phyloP scores from a whole-genome alignment of 2,113 vertebrate species.

The Takifugu flavidus region DNA sequence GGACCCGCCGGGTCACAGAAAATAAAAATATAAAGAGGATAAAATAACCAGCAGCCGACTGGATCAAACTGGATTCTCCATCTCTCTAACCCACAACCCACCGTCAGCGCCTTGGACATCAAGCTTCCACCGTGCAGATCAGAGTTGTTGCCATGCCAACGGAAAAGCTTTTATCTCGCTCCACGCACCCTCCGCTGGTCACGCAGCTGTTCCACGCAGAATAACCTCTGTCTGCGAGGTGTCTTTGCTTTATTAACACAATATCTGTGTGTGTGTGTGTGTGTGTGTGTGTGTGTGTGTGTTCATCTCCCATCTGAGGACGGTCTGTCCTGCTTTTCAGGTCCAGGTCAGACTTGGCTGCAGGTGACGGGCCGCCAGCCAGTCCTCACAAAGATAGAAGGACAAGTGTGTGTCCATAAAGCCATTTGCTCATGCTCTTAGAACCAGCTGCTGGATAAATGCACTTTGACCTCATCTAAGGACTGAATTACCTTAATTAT shows the following conservation, averaged over 20 bases:
- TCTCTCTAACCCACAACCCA: slow-evolving; percentile 32
- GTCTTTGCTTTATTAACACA: not conserved
- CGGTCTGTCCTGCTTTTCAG: too few relatives aligned
- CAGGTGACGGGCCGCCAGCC: too few relatives aligned
- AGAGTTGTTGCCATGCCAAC: slow-evolving; percentile 65
- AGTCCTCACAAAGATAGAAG: too few relatives aligned
- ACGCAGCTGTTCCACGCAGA: slow-evolving; percentile 22
- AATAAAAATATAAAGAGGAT: slow-evolving; percentile 11
- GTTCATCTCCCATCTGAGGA: too few relatives aligned
- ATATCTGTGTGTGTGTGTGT: too few relatives aligned
- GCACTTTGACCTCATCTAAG: too few relatives aligned
- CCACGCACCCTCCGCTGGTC: slow-evolving; percentile 31
- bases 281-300: too few relatives aligned
- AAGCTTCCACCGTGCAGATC: slow-evolving; percentile 31
- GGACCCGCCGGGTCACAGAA: not conserved
- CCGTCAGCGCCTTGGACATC: slow-evolving; percentile 46
- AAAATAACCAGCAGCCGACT: slow-evolving; percentile 16
- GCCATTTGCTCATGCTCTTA: too few relatives aligned
- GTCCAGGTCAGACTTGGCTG: too few relatives aligned
- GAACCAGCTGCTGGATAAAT: too few relatives aligned
- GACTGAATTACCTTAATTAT: too few relatives aligned
- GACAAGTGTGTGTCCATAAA: not conserved
- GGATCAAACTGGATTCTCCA: slow-evolving; percentile 54
- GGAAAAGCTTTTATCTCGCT: slow-evolving; percentile 48
- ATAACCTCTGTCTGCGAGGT: slow-evolving; percentile 22